These are phyloP conservation scores for Brassicogethes aeneus DNA, from an alignment of 2,888 invertebrate species.

Conservation along the genomic window DNA sequence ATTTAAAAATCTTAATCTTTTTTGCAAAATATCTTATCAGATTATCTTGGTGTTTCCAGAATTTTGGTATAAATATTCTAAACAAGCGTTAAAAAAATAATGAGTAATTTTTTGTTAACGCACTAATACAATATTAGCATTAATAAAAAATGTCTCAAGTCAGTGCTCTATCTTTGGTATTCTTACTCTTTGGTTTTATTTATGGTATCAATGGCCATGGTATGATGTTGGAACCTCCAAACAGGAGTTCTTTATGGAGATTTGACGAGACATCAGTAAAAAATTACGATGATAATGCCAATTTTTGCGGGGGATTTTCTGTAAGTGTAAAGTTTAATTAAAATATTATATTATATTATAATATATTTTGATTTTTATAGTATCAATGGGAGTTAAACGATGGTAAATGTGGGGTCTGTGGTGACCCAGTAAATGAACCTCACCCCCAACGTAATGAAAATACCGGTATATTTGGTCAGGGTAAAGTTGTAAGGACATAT, in stretches of 20 bases:
- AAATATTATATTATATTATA: slow-evolving; percentile 22
- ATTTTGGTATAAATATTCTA: no score
- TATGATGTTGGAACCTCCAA: slow-evolving; percentile 43
- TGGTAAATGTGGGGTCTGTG: slow-evolving; percentile 49
- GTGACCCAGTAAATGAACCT: slow-evolving; percentile 41
- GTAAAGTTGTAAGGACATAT: slow-evolving; percentile 41
- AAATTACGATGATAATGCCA: slow-evolving; percentile 43
- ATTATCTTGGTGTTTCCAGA: no score
- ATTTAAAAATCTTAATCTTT: no score
- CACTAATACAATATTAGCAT: no score
- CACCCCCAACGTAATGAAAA: slow-evolving; percentile 46
- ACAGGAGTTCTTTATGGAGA: slow-evolving; percentile 43
- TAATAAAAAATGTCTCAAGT: no score
- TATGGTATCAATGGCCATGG: slow-evolving; percentile 42
- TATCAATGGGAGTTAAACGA: slow-evolving; percentile 38
- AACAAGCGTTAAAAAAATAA: no score
- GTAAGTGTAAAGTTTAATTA: slow-evolving; percentile 26
- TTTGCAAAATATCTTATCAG: no score
- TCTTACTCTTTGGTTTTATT: no score
- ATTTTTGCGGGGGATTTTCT: slow-evolving; percentile 46
- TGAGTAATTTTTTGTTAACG: no score
- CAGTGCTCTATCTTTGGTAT: no score
- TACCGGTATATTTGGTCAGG: slow-evolving; percentile 45
- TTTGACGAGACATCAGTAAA: slow-evolving; percentile 35
- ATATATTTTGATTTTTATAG: slow-evolving; percentile 20